Evolutionary conservation across 2,888 invertebrate species (phyloP).

Genomic region (Lepeophtheirus nordmannii): DNA sequence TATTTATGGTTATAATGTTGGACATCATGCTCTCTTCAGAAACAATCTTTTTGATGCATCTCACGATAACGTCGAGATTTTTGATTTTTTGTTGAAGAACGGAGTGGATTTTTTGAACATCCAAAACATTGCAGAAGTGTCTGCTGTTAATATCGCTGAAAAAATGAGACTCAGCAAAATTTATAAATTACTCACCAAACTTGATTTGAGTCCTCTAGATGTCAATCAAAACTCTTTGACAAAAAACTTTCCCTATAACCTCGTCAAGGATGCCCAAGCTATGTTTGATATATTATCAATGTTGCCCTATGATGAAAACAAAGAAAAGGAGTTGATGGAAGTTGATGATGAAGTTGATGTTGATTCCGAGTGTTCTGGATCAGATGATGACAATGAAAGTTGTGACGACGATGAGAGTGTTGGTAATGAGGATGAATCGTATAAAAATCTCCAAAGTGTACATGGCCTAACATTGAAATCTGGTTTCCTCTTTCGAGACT

Average conservation of each 20-base stretch:
- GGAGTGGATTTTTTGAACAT: not conserved
- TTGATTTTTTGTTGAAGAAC: not conserved
- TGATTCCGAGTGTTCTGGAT: too few species aligned
- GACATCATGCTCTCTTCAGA: not conserved
- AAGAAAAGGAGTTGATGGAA: too few species aligned
- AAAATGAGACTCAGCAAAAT: not conserved
- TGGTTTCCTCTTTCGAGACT: conserved; percentile 33
- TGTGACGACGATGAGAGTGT: not conserved
- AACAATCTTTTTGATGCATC: not conserved
- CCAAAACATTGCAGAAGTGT: not conserved
- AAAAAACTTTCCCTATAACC: not conserved
- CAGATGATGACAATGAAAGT: not conserved
- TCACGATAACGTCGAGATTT: not conserved
- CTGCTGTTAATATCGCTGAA: not conserved
- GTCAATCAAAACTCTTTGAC: not conserved
- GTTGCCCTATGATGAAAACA: too few species aligned
- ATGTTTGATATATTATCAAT: conserved; percentile 6
- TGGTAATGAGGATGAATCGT: conserved; percentile 3
- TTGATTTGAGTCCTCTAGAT: not conserved
- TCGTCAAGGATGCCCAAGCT: conserved; percentile 4
- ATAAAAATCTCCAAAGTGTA: not conserved
- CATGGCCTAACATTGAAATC: conserved; percentile 32
- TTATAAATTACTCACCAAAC: not conserved
- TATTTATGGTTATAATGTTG: not conserved
- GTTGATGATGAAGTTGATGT: too few species aligned